These are phyloP conservation scores for Centropristis striata DNA, from an alignment of 2,113 vertebrate genomes.

Conservation along the genomic window DNA sequence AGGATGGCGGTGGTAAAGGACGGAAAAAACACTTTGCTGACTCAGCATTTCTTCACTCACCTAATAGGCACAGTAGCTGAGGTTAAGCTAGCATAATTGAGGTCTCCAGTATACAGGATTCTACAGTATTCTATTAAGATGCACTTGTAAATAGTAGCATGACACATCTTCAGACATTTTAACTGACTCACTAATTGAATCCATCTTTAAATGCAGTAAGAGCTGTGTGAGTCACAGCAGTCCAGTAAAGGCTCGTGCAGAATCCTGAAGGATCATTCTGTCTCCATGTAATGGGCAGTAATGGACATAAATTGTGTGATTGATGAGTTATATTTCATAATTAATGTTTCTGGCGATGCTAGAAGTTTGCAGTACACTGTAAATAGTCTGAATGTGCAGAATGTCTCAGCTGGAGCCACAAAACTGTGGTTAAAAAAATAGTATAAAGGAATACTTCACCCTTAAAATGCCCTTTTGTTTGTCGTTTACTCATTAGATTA, in stretches of 20 bases:
- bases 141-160: slow-evolving; percentile 36
- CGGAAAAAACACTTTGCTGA: slow-evolving; percentile 23
- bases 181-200: slow-evolving; percentile 49
- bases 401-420: background rate
- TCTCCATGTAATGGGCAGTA: slow-evolving; percentile 55
- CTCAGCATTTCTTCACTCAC: slow-evolving; percentile 6
- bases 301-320: slow-evolving; percentile 38
- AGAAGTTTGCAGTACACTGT: background rate
- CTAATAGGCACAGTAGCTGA: slow-evolving; percentile 28
- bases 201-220: slow-evolving; percentile 43
- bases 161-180: slow-evolving; percentile 37
- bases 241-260: slow-evolving; percentile 53
- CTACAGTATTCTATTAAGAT: slow-evolving; percentile 45
- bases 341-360: slow-evolving; percentile 3
- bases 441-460: too few relatives aligned
- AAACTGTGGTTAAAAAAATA: too few relatives aligned
- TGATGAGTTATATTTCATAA: slow-evolving; percentile 32
- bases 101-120: slow-evolving; percentile 3
- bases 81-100: slow-evolving; percentile 9
- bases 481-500: too few relatives aligned
- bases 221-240: slow-evolving; percentile 56
- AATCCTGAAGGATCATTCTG: slow-evolving; percentile 5
- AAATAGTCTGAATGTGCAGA: background rate
- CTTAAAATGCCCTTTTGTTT: too few relatives aligned
- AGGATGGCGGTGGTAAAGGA: too few relatives aligned